These are phyloP conservation scores for Nannoperca australis DNA, from an alignment of 2,797 vertebrate species.

Conservation along the genomic window DNA sequence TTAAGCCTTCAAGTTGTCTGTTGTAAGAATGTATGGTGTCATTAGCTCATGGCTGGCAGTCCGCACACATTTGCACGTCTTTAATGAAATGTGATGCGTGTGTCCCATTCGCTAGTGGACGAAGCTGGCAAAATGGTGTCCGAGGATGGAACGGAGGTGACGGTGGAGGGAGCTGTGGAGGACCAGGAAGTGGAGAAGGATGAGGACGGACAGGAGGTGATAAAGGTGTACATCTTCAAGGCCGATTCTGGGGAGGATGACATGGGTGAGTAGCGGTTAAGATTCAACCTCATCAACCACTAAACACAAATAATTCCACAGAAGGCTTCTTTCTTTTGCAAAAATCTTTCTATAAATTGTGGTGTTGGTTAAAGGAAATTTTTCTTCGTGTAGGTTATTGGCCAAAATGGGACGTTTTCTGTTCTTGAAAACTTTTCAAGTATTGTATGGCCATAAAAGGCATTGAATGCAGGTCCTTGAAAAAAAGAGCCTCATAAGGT, in stretches of 20 bases:
- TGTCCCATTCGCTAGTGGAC: slow-evolving; percentile 87
- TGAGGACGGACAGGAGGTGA: slow-evolving; percentile 97
- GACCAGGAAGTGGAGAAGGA: slow-evolving; percentile 94
- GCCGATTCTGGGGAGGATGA: slow-evolving; percentile 98
- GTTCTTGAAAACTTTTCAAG: background rate
- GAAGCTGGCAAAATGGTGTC: slow-evolving; percentile 98
- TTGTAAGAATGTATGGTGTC: background rate
- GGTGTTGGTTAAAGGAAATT: background rate
- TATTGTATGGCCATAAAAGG: background rate
- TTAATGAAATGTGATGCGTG: slow-evolving; percentile 7
- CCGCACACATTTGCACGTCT: background rate
- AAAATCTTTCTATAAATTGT: background rate
- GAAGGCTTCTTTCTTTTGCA: background rate
- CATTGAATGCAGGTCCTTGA: background rate
- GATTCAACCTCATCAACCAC: no score
- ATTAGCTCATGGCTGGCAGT: background rate
- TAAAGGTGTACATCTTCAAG: slow-evolving; percentile 99
- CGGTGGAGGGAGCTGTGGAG: slow-evolving; percentile 89
- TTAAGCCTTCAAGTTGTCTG: background rate
- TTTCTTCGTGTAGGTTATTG: background rate
- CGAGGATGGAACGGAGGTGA: slow-evolving; percentile 93
- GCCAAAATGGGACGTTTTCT: background rate
- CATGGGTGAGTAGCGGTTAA: slow-evolving; percentile 87
- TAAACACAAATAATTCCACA: background rate
- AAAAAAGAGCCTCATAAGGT: background rate